Evolutionary conservation across 2,888 invertebrate species (phyloP), one percentile per base, ranked within the genome.

Genomic region (Scaptomyza polygonia): DNA sequence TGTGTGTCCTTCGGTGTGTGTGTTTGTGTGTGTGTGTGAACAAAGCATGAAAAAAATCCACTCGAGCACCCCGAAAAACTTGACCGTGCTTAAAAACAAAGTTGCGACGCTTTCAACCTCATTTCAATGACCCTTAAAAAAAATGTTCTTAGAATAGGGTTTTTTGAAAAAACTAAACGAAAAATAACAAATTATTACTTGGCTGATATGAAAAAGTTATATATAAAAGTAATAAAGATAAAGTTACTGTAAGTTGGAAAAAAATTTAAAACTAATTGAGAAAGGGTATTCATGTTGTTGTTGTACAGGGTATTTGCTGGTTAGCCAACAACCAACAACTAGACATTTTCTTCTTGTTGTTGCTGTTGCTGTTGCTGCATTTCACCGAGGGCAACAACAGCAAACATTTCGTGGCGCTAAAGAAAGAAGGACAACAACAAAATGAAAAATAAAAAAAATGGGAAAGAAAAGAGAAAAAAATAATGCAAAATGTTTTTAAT

Each of bases 401-500:
- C n/a, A 36, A 36, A 55, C 14, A 7, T 39, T n/a, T n/a, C n/a
- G 34, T 66, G 58, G 44, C 52, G 42, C 55, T 18, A 51, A 55
- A 51, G 34, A 57, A 53, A 59, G 47, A 40, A 45, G 39, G 48
- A 47, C 25, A 7, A 21, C 39, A 39, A 16, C 39, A 39, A 36
- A 14, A 36, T 14, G 7, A 36, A 36, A n/a, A n/a, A 36, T 7
- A 36, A 36, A 0, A 34, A 36, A 14, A 34, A 7, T 2, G 7
- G n/a, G 34, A 5, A n/a, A 34, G 5, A n/a, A 34, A 1, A 2
- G 3, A 7, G n/a, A 34, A n/a, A 53, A 55, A 55, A 86, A 88
- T 83, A 86, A 83, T 86, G 86, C 83, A 86, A 86, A 86, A 86
- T 86, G 88, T 86, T 86, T 86, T 86, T 88, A 88, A 86, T 88